phyloP scores from a whole-genome alignment of 2,888 invertebrate genomes.

The Athalia cordata region DNA sequence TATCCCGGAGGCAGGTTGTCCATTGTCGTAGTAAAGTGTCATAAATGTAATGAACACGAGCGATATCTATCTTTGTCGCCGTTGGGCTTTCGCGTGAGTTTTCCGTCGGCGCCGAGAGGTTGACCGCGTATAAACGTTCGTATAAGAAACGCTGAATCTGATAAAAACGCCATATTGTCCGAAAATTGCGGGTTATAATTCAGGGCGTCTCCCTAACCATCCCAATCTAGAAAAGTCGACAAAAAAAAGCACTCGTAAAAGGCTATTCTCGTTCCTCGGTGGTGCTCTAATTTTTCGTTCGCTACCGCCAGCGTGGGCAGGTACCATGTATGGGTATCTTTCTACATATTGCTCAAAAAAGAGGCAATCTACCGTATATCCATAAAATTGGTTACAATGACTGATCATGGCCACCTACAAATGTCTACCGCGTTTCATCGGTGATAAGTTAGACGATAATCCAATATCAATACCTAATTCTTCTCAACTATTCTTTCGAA shows the following conservation, averaged over 20 bases:
- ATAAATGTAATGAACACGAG: constrained; percentile 42
- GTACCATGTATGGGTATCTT: not conserved
- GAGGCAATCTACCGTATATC: constrained; percentile 23
- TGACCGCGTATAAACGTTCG: constrained; percentile 24
- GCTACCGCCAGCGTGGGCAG: not conserved
- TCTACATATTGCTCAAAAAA: not conserved
- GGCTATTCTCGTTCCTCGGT: constrained; percentile 8
- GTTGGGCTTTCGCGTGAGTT: constrained; percentile 1
- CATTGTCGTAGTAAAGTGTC: constrained; percentile 40
- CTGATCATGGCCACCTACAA: not conserved
- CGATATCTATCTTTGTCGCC: constrained; percentile 42
- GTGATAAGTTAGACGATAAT: not conserved
- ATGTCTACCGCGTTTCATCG: not conserved
- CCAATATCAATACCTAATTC: not conserved
- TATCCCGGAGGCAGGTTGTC: constrained; percentile 19
- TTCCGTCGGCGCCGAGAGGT: constrained; percentile 37
- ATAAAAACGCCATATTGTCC: constrained; percentile 41
- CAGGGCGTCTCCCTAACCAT: constrained; percentile 36
- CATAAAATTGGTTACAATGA: constrained; percentile 3
- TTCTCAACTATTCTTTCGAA: constrained; percentile 19
- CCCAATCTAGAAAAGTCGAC: constrained; percentile 27
- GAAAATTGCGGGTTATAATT: constrained; percentile 40
- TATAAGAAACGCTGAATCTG: constrained; percentile 42
- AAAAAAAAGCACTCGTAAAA: constrained; percentile 33
- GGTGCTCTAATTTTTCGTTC: constrained; percentile 33